These are phyloP conservation scores for Alcedo atthis DNA, from an alignment of 2,797 vertebrate species.

Conservation along the genomic window DNA sequence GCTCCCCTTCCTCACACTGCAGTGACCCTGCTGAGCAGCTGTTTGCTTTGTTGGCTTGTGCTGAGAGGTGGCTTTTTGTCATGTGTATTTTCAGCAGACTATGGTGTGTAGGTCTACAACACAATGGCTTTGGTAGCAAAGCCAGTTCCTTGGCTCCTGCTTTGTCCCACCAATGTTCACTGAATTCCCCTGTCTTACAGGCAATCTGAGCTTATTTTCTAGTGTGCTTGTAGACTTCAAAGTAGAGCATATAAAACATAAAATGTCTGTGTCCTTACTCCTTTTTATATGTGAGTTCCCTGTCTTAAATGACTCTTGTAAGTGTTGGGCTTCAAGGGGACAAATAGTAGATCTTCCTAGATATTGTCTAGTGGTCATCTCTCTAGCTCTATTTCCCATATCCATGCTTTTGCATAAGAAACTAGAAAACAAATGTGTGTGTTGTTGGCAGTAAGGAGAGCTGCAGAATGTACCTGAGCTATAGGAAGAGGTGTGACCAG, in stretches of 20 bases:
- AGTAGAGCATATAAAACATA: not conserved
- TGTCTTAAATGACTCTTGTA: not conserved
- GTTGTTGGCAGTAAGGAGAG: not conserved
- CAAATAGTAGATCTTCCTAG: not conserved
- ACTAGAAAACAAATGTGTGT: not conserved
- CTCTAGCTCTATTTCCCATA: not conserved
- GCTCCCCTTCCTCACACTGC: not conserved
- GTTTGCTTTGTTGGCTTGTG: not conserved
- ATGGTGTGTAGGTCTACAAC: not conserved
- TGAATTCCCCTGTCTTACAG: fast-evolving
- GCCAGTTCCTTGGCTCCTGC: not conserved
- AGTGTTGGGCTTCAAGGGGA: not conserved
- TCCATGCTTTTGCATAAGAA: not conserved
- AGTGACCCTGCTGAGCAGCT: not conserved
- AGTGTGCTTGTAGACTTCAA: not conserved
- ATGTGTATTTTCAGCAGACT: not conserved
- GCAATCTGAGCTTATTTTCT: not conserved
- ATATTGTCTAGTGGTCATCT: not conserved
- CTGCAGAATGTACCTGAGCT: not conserved
- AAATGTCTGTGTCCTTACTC: not conserved
- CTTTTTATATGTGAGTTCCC: not conserved
- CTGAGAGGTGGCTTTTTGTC: not conserved
- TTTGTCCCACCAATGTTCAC: not conserved
- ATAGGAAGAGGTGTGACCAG: not conserved
- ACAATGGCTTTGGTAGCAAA: not conserved